Evolutionary conservation across 2,888 invertebrate genomes (phyloP).

Genomic region (Gerosis bhagava): DNA sequence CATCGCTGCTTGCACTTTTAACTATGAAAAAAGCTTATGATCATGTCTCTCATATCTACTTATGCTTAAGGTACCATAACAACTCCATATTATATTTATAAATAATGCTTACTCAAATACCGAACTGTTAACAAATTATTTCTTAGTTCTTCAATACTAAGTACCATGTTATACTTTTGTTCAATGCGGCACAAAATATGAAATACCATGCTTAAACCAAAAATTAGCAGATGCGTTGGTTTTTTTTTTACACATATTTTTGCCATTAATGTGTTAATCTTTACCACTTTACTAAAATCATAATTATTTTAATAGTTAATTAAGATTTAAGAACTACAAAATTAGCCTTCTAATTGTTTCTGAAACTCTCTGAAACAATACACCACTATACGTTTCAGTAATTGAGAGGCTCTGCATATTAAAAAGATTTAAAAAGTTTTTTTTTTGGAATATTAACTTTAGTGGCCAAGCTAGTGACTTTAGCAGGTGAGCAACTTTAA

Average conservation of each 20-base stretch:
- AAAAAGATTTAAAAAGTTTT: too few relatives aligned
- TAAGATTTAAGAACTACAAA: too few relatives aligned
- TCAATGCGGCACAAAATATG: conserved; percentile 26
- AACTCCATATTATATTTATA: conserved; percentile 24
- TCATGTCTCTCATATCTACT: conserved; percentile 44
- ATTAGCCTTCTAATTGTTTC: too few relatives aligned
- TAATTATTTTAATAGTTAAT: too few relatives aligned
- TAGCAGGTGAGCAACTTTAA: conserved; percentile 61
- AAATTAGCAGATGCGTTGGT: conserved; percentile 23
- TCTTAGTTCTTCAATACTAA: conserved; percentile 20
- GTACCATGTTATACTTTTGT: conserved; percentile 25
- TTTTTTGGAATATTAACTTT: too few relatives aligned
- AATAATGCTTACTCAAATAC: conserved; percentile 25
- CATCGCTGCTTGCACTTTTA: conserved; percentile 68
- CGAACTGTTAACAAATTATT: conserved; percentile 19
- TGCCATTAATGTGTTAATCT: conserved; percentile 7
- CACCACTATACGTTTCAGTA: too few relatives aligned
- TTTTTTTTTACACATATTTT: too few relatives aligned
- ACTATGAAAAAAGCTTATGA: conserved; percentile 67
- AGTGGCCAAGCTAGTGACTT: conserved; percentile 60
- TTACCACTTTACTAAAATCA: conserved; percentile 19
- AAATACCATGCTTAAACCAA: conserved; percentile 25
- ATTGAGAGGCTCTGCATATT: too few relatives aligned
- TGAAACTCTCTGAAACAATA: too few relatives aligned
- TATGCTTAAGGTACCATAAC: conserved; percentile 23